Evolutionary conservation across 2,888 invertebrate species (phyloP), one percentile per base, ranked within the genome.

Genomic region (Meiosimyza decipiens): DNA sequence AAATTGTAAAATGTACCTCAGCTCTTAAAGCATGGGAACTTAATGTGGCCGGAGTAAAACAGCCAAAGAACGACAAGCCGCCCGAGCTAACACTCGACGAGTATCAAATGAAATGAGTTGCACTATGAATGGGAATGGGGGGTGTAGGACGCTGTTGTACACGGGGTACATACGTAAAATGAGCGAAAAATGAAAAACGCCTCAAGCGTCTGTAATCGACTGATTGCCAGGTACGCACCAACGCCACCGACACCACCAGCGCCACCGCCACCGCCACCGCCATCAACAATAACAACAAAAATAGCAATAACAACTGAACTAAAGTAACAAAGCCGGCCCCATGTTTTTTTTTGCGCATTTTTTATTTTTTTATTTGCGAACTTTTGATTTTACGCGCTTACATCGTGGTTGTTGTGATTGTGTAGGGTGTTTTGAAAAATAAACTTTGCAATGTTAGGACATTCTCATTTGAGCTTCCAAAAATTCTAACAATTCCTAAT

Each of bases 1-100:
- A 80, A 77, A 77, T 77, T 77, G 74, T 76, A 67, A 76, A 73
- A 65, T 69, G 55, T 65, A 55, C 67, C 71, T 52, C 68, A 49
- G 57, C 55, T 47, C n/a, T 15, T n/a, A 22, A 47, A 49, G 72
- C 54, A 62, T 64, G 75, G 71, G 75, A 75, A 75, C 71, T 51
- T 52, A 69, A 71, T 71, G 72, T 54, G 71, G 72, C 68, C 69
- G 33, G 22, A 28, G 12, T 9, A 18, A 16, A 9, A 54, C 18
- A 54, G 18, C 18, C n/a, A 54, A 54, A 64, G 28, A 22, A 18
- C n/a, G n/a, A 16, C 18, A 64, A 16, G 60, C 47, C 28, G 68
- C 28, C 50, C 47, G 49, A 59, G 62, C 64, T 18, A 33, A 51
- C 71, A 51, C 33, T 16, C 60, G 50, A 65, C 57, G 59, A 64